Conservation (phyloP, 2,888 invertebrate species). For the Macaria notata region DNA sequence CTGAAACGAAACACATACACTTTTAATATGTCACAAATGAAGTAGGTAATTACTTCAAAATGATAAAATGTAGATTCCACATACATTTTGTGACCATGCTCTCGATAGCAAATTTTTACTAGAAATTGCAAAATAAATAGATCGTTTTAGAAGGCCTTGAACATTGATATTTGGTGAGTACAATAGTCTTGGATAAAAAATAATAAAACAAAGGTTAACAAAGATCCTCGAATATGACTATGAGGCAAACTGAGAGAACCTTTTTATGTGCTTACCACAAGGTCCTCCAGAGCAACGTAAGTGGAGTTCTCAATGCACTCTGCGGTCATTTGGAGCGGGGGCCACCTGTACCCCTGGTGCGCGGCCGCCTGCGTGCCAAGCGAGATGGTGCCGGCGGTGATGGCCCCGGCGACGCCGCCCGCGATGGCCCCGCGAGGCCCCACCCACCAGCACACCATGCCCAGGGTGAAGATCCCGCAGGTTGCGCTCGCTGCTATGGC, state of each 20-base stretch:
- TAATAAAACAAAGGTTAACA: too few species aligned
- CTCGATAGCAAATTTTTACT: too few species aligned
- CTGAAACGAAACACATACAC: slow-evolving; percentile 36
- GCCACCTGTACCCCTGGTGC: slow-evolving; percentile 81
- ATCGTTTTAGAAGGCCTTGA: too few species aligned
- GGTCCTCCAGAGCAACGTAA: slow-evolving; percentile 58
- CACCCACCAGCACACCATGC: slow-evolving; percentile 91
- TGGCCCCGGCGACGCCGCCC: slow-evolving; percentile 83
- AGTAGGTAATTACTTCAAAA: background rate
- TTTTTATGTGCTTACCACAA: slow-evolving; percentile 40
- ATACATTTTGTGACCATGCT: too few species aligned
- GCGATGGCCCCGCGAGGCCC: slow-evolving; percentile 85
- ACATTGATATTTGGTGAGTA: too few species aligned
- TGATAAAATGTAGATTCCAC: background rate
- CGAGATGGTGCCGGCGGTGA: slow-evolving; percentile 84
- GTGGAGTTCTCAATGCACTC: slow-evolving; percentile 57
- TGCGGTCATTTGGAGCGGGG: slow-evolving; percentile 53
- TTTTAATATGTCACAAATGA: too few species aligned
- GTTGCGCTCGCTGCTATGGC: slow-evolving; percentile 92
- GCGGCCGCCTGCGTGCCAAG: slow-evolving; percentile 86
- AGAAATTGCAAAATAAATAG: too few species aligned
- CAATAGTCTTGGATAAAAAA: too few species aligned
- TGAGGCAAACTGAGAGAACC: too few species aligned
- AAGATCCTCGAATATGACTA: too few species aligned
- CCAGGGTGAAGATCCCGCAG: slow-evolving; percentile 91